Conservation (phyloP, 1,140 invertebrate genomes). For the Platorchestia sp. region DNA sequence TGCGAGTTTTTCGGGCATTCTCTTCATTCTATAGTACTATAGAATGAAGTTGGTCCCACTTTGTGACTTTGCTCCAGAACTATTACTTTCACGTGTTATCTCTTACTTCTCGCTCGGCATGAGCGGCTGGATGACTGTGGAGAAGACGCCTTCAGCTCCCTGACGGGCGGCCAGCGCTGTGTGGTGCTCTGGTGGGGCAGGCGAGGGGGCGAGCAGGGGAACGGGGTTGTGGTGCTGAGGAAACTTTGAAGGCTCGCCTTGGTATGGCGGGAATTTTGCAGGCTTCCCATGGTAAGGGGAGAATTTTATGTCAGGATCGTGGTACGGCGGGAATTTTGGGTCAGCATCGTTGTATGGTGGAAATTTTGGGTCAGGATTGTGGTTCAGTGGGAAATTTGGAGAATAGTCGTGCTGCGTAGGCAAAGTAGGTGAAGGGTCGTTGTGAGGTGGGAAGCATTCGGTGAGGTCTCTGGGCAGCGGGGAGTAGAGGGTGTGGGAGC, state of each 20-base stretch:
- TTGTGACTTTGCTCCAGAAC: background rate
- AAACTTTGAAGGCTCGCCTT: background rate
- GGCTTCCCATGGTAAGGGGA: background rate
- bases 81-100: background rate
- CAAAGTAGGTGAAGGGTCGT: background rate
- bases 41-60: no score
- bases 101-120: conserved; percentile 7
- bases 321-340: background rate
- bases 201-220: background rate
- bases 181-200: background rate
- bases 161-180: background rate
- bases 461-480: background rate
- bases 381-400: background rate
- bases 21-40: no score
- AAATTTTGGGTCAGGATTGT: background rate
- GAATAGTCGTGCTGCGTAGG: background rate
- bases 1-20: background rate
- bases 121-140: background rate
- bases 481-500: background rate
- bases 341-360: background rate
- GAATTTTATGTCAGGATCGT: background rate
- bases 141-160: background rate
- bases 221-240: background rate
- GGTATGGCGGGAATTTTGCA: background rate
- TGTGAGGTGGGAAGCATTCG: background rate